Conservation (phyloP, 2,797 vertebrate species). For the Alouatta caraya region DNA sequence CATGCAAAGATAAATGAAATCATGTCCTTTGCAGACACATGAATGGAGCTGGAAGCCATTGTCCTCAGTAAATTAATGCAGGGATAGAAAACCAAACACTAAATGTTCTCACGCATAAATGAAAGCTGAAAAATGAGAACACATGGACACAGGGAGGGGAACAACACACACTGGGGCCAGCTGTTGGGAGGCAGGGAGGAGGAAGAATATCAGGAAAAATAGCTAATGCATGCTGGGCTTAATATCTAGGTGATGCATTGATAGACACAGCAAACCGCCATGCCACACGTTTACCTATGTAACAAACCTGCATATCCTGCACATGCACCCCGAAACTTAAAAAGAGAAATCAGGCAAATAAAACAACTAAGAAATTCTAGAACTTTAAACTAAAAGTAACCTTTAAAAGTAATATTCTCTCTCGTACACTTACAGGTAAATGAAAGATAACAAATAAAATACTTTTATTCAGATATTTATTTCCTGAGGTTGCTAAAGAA, state of each 20-base stretch:
- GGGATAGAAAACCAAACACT: not conserved
- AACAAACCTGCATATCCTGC: not conserved
- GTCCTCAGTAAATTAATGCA: not conserved
- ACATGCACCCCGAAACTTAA: not conserved
- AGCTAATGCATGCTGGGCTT: not conserved
- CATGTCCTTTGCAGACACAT: not conserved
- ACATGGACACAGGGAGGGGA: not conserved
- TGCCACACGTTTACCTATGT: not conserved
- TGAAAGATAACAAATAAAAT: not conserved
- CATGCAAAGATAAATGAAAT: not conserved
- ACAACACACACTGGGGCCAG: not conserved
- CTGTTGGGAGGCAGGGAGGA: not conserved
- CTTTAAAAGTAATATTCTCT: slow-evolving; percentile 2
- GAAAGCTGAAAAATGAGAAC: not conserved
- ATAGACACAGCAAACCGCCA: not conserved
- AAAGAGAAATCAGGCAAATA: not conserved
- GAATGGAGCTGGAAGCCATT: not conserved
- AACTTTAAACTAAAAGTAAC: not conserved
- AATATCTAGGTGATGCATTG: not conserved
- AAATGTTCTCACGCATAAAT: not conserved
- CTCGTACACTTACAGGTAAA: not conserved
- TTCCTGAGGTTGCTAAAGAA: not conserved
- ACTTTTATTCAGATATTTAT: slow-evolving; percentile 16
- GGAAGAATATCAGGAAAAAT: not conserved
- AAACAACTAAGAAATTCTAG: slow-evolving; percentile 27